phyloP scores from a whole-genome alignment of 2,113 vertebrate genomes.

The Dipodomys merriami region DNA sequence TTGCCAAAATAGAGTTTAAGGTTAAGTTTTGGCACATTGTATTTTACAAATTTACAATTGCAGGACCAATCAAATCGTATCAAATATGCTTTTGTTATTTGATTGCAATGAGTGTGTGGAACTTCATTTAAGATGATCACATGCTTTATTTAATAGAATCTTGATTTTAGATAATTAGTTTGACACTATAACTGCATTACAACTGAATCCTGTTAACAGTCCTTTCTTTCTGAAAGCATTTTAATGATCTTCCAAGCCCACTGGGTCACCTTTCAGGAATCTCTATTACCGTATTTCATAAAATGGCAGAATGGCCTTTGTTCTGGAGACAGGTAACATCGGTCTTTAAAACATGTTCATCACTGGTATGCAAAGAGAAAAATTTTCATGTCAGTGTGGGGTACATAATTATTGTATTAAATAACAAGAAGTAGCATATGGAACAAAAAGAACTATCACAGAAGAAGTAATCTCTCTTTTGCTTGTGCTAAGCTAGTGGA shows the following conservation, averaged over 20 bases:
- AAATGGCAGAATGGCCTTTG: not conserved
- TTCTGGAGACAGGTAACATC: not conserved
- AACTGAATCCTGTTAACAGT: slow-evolving; percentile 39
- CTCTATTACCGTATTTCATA: not conserved
- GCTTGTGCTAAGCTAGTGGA: not conserved
- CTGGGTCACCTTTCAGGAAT: slow-evolving; percentile 46
- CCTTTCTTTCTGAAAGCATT: slow-evolving; percentile 15
- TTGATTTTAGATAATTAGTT: slow-evolving; percentile 63
- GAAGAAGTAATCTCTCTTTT: not conserved
- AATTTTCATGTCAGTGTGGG: not conserved
- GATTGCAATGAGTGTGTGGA: not conserved
- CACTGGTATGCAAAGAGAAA: not conserved
- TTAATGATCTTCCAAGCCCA: not conserved
- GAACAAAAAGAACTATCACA: slow-evolving; percentile 7
- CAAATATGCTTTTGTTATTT: not conserved
- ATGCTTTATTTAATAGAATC: slow-evolving; percentile 60
- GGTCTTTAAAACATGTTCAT: slow-evolving; percentile 11
- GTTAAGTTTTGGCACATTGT: not conserved
- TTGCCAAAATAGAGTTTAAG: not conserved
- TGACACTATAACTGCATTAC: slow-evolving; percentile 52
- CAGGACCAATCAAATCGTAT: not conserved
- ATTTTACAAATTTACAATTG: not conserved
- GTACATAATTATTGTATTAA: not conserved
- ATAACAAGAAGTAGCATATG: slow-evolving; percentile 33
- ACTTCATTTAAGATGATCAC: slow-evolving; percentile 47